Evolutionary conservation across 2,797 vertebrate species (phyloP), one percentile per base, ranked within the genome.

Genomic region (Myotis myotis): DNA sequence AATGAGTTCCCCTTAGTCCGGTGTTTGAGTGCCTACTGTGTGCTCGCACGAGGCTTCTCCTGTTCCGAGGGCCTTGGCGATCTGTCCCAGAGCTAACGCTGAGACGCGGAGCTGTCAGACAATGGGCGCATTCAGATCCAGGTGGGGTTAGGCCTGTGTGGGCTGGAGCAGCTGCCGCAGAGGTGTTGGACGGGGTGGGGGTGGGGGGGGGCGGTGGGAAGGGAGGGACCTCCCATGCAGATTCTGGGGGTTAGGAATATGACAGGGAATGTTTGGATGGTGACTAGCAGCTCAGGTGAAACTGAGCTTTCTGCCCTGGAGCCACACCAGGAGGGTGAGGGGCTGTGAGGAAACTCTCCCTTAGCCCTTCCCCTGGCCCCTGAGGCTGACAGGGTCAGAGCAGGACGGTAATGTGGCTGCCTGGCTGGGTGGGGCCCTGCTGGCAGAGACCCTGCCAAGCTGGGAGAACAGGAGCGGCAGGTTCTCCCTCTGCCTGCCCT

Each of bases 61-160:
- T 57, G 30, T 91, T 68, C 84, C 3, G 1, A 76, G 82, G 87
- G 71, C 8, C 93, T 87, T 92, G 81, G 41, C 64, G 55, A 64
- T 51, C 2, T 9, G 19, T 74, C 64, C 55, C 16, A 79, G 83
- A 44, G 93, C 71, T 15, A 64, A 47, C 0, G 8, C 36, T 47
- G 60, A 51, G 81, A 47, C 12, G 55, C 91, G 87, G 90, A 93
- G 84, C 90, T 71, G 3, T 28, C 70, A 96, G 93, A 97, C 97
- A 96, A 96, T 92, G 90, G 82, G 94, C 1, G 4, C 81, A 79
- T 97, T 97, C 83, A 97, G 89, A 84, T 36, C 19, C 94, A 97
- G 96, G 94, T 96, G 85, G 95, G 85, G 89, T 66, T 51, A 89
- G 96, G 78, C 87, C 86, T 93, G 93, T 95, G 96, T 95, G 93